Percentiles rank a stretch among this genome's conserved stretches.
Conservation (phyloP, 64 coral and sea anemone species). For the Montipora capricornis region DNA sequence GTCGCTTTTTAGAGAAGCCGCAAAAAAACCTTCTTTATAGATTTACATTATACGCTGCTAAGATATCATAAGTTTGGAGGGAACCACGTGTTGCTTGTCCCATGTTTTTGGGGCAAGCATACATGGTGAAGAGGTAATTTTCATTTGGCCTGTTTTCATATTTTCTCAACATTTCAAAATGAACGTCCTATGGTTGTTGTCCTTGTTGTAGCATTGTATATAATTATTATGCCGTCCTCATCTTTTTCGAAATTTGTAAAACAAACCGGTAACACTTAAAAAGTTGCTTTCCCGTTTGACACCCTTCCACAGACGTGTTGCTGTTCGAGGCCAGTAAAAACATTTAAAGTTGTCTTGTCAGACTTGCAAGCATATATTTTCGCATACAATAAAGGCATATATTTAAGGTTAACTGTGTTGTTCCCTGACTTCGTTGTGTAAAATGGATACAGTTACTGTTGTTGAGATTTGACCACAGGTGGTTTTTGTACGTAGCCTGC, state of each 20-base stretch:
- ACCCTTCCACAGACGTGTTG: background rate
- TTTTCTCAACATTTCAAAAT: too few relatives aligned
- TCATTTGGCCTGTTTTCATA: background rate
- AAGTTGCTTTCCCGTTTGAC: background rate
- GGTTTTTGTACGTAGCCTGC: too few relatives aligned
- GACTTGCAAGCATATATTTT: conserved; percentile 43
- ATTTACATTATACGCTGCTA: background rate
- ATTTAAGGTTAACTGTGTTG: conserved; percentile 8
- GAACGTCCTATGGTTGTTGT: too few relatives aligned
- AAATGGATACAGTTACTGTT: too few relatives aligned
- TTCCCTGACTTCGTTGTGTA: background rate
- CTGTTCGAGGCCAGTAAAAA: background rate
- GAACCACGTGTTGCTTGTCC: background rate
- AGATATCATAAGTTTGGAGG: background rate
- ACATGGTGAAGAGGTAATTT: background rate
- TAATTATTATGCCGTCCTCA: background rate
- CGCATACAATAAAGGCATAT: conserved; percentile 19
- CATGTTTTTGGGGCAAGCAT: background rate
- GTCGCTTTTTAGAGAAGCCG: background rate
- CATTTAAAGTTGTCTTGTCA: background rate
- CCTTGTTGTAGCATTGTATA: background rate
- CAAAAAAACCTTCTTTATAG: background rate
- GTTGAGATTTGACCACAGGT: too few relatives aligned
- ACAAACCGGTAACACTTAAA: background rate
- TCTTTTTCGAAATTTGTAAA: background rate